phyloP scores from a whole-genome alignment of 2,888 invertebrate genomes.

The Chrysina gloriosa region DNA sequence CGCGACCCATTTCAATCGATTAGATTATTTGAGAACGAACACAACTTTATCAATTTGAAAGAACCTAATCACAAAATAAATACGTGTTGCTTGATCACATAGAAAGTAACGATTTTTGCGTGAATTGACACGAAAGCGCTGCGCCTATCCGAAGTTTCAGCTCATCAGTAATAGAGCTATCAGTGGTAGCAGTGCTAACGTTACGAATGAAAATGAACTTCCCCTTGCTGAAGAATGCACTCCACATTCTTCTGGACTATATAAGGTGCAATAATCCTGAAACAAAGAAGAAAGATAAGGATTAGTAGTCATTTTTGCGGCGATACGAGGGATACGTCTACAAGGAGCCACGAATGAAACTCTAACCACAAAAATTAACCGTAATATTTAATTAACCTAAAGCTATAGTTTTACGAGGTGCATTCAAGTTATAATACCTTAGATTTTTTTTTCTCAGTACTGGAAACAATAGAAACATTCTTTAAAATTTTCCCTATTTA shows the following conservation, averaged over 20 bases:
- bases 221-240: slow-evolving; percentile 3
- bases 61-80: slow-evolving; percentile 16
- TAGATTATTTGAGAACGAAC: slow-evolving; percentile 25
- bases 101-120: slow-evolving; percentile 4
- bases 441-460: too few species aligned
- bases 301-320: neutral
- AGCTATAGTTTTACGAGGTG: too few species aligned
- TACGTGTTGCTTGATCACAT: slow-evolving; percentile 24
- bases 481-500: too few species aligned
- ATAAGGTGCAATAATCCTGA: slow-evolving; percentile 60
- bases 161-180: slow-evolving; percentile 12
- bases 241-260: slow-evolving; percentile 58
- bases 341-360: too few species aligned
- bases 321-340: too few species aligned
- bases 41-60: slow-evolving; percentile 21
- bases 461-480: too few species aligned
- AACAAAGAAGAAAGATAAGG: slow-evolving; percentile 47
- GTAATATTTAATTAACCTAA: too few species aligned
- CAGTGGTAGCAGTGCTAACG: neutral
- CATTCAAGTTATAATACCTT: too few species aligned
- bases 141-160: slow-evolving; percentile 18
- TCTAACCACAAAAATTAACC: too few species aligned
- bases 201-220: neutral
- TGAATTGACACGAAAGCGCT: neutral
- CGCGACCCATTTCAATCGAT: neutral